Evolutionary conservation across 2,797 vertebrate species (phyloP), one percentile per base, ranked within the genome.

Genomic region (Coreius guichenoti): DNA sequence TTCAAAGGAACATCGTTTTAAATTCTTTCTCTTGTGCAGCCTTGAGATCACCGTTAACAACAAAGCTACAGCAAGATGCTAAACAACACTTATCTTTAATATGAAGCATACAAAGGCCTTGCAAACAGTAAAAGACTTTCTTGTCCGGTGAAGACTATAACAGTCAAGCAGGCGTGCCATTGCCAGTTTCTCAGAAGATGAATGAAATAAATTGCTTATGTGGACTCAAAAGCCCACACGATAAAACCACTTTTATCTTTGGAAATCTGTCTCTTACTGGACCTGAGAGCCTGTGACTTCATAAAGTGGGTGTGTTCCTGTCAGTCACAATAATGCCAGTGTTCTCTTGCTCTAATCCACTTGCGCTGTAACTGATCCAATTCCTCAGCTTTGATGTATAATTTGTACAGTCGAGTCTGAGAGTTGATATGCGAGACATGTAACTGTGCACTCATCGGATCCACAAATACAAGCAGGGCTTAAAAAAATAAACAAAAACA

Each of bases 321-420:
- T 65, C 83, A 65, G 39, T 73, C 83, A 80, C 39, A 47, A n/a
- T 80, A 80, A 79, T 69, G 83, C 63, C 65, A 36, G 47, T 84
- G 75, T 69, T 86, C 67, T 47, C 78, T 26, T n/a, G n/a, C 63
- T 81, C 56, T 58, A 29, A 45, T 70, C 65, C 72, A 58, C 70
- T 70, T 86, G 70, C 36, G n/a, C 76, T 86, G 72, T 69, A 81
- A 80, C 86, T 86, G 77, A 86, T 87, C 63, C 31, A 72, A 80
- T 83, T 83, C 74, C 49, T 51, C 65, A 51, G 47, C 82, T 85
- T 88, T 83, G 56, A 89, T 88, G 82, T 88, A 85, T 87, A 81
- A 87, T 88, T 88, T 75, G 75, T 70, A 82, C 72, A 81, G 72
- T 81, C 33, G 65, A 85, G 80, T 54, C 63, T 58, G 13, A 73